phyloP scores from a whole-genome alignment of 2,888 invertebrate genomes.

The Drosophila bunnanda region DNA sequence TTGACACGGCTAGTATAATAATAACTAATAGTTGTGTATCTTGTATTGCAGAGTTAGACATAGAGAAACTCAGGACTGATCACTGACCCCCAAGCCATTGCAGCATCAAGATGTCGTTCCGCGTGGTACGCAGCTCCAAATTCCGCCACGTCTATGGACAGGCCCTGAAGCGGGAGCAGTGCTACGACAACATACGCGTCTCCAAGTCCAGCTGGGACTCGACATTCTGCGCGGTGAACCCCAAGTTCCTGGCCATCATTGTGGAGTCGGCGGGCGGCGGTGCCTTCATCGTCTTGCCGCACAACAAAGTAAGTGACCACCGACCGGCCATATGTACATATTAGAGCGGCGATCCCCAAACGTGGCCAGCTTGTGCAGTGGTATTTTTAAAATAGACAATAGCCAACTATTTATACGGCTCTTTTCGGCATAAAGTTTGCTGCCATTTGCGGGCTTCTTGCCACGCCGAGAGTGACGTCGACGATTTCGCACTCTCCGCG shows the following conservation, averaged over 20 bases:
- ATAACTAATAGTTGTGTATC: background rate
- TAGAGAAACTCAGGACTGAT: constrained; percentile 38
- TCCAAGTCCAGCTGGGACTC: constrained; percentile 99
- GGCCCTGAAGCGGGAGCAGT: constrained; percentile 96
- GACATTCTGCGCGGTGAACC: constrained; percentile 99
- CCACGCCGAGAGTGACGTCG: constrained; percentile 68
- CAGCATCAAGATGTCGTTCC: constrained; percentile 92
- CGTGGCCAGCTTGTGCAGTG: constrained; percentile 3
- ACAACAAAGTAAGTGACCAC: constrained; percentile 90
- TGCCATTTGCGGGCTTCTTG: constrained; percentile 71
- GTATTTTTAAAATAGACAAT: constrained; percentile 23
- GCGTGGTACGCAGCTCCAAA: constrained; percentile 98
- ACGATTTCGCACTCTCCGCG: constrained; percentile 42
- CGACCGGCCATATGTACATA: constrained; percentile 27
- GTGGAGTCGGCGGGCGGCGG: constrained; percentile 98
- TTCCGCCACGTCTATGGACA: constrained; percentile 97
- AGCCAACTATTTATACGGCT: constrained; percentile 66
- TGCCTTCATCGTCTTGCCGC: constrained; percentile 96
- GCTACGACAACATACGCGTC: constrained; percentile 98
- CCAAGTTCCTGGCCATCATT: constrained; percentile 98
- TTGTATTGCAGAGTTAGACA: constrained; percentile 20
- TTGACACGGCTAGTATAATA: background rate
- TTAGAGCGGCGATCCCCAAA: constrained; percentile 37
- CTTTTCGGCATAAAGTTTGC: constrained; percentile 58
- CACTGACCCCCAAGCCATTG: constrained; percentile 35